Base-by-base conservation (phyloP, 2,113 vertebrate species). In the Osmerus eperlanus region DNA sequence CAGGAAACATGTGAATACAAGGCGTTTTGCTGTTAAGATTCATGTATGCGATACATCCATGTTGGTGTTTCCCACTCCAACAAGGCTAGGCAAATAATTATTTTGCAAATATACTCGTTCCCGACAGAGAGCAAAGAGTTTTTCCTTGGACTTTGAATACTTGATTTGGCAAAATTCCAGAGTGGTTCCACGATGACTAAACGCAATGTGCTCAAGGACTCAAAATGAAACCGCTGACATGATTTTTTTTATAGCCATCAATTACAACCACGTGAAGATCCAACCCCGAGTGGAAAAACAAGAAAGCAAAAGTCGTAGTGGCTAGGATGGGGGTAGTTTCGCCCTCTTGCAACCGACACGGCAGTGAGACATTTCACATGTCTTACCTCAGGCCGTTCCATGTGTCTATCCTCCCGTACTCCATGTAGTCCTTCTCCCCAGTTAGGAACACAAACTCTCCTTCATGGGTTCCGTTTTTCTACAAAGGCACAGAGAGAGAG, bases 381-480 rank as follows among this genome's bases (percentile, higher is more conserved):
- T 67, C 3, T 47, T 93, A 98, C 97, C 93, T 94, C 87, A 95
- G 87, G 71, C 94, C 95, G n/a, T 93, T 97, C 97, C 97, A 99
- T 8, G 96, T 93, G 85, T 97, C 92, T 60, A 99, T 96, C 83
- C 93, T 96, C 53, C 95, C 92, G 71, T 96, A 99, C 83, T 99
- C 93, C 85, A 95, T 80, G 85, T 97, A 99, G 90, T 80, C 92
- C 0, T 89, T 84, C 73, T 95, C 92, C 18, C 97, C 97, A 0
- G 95, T 98, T 66, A 95, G 88, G 78, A 97, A 95, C 77, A 97
- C 91, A 82, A 98, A 99, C 59, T 96, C 94, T 65, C 96, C 97
- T 70, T 99, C 96, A 73, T 94, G 94, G 0, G 94, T 95, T 71
- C 95, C 95, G 7, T 99, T 99, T 95, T 95, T 97, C 97, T 99